Conservation (phyloP, 2,113 vertebrate species). For the Taxidea taxus region DNA sequence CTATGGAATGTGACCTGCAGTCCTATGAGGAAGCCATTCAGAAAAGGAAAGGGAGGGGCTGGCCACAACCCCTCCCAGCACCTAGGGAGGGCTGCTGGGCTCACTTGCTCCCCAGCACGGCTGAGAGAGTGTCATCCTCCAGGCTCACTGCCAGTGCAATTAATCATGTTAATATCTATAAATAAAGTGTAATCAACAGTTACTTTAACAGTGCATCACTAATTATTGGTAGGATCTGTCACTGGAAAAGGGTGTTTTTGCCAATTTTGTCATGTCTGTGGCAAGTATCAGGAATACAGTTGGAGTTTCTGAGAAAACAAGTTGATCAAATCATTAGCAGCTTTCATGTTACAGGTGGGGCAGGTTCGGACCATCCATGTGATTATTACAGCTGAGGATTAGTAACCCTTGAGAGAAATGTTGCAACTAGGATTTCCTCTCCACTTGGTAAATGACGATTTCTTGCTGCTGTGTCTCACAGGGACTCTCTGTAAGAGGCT, state of each 20-base stretch:
- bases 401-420: background rate
- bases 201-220: conserved; percentile 59
- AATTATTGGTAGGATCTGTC: conserved; percentile 39
- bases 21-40: background rate
- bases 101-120: background rate
- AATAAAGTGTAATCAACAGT: conserved; percentile 65
- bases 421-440: background rate
- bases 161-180: conserved; percentile 71
- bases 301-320: conserved; percentile 45
- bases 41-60: background rate
- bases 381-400: background rate
- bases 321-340: background rate
- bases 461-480: background rate
- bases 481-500: background rate
- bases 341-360: background rate
- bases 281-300: background rate
- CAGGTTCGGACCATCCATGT: background rate
- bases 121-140: conserved; percentile 55
- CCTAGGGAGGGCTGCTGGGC: conserved; percentile 14
- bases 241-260: conserved; percentile 28
- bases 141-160: conserved; percentile 54
- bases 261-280: conserved; percentile 37
- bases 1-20: background rate
- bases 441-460: background rate
- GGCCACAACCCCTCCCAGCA: background rate